Conservation (phyloP, 2,888 invertebrate genomes). For the Mantis religiosa region DNA sequence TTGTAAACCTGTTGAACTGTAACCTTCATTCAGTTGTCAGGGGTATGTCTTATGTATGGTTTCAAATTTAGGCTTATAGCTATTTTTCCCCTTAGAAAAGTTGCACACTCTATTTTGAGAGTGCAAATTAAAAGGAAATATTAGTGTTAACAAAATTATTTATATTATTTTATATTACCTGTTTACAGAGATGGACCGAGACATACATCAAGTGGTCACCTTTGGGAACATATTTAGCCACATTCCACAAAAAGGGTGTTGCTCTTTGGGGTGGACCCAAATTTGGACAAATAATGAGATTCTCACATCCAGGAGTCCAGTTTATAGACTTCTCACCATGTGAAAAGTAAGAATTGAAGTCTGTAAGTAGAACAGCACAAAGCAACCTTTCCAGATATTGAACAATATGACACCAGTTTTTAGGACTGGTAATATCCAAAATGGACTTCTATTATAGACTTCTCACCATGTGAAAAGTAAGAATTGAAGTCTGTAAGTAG, state of each 20-base stretch:
- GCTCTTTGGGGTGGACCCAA: constrained; percentile 96
- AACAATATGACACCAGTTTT: neutral
- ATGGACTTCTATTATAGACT: no score
- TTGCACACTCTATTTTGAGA: no score
- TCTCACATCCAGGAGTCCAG: constrained; percentile 84
- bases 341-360: constrained; percentile 62
- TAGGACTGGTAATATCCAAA: neutral
- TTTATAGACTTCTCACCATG: constrained; percentile 97
- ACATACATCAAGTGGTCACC: constrained; percentile 98
- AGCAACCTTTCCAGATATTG: neutral
- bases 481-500: constrained; percentile 18
- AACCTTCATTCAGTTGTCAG: no score
- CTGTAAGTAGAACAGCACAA: neutral
- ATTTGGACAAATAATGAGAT: constrained; percentile 87
- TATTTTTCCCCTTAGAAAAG: no score
- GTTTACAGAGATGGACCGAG: constrained; percentile 84
- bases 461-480: constrained; percentile 92
- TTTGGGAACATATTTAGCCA: constrained; percentile 90
- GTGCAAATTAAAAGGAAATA: no score
- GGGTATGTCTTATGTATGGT: no score
- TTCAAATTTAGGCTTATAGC: no score
- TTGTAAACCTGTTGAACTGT: no score
- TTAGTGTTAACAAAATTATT: neutral
- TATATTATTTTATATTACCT: constrained; percentile 24
- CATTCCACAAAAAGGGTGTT: constrained; percentile 93